Percentiles rank a stretch among this genome's conserved stretches.
Evolutionary conservation across 2,113 vertebrate genomes (phyloP).

Genomic region (Aspiorhynchus laticeps): DNA sequence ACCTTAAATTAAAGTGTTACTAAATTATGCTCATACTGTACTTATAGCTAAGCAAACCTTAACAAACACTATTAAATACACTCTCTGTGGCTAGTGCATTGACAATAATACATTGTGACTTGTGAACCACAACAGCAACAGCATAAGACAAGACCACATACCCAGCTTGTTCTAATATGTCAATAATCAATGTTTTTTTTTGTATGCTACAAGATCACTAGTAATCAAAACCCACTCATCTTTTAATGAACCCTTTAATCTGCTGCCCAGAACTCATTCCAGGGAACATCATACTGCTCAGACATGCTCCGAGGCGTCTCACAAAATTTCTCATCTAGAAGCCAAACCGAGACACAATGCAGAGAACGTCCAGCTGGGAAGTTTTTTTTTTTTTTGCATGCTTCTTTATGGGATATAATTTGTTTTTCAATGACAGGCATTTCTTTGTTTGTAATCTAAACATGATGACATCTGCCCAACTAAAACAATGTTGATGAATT

Average conservation of each 20-base stretch:
- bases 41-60: background rate
- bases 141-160: background rate
- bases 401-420: background rate
- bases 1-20: too few species aligned
- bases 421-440: background rate
- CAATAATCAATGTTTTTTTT: background rate
- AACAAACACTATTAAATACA: background rate
- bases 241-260: slow-evolving; percentile 22
- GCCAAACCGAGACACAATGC: background rate
- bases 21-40: background rate
- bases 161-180: background rate
- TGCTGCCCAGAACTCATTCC: slow-evolving; percentile 17
- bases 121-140: background rate
- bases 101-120: background rate
- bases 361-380: background rate
- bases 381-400: background rate
- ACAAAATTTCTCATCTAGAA: background rate
- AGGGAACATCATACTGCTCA: background rate
- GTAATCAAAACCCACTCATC: slow-evolving; percentile 25
- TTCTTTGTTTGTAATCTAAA: slow-evolving; percentile 10
- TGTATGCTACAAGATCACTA: background rate
- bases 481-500: background rate
- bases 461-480: background rate
- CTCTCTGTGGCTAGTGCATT: background rate
- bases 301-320: slow-evolving; percentile 16